Percentiles rank a stretch among this genome's conserved stretches.
Evolutionary conservation across 2,797 vertebrate genomes (phyloP).

Genomic region (Tauraco hartlaubi): DNA sequence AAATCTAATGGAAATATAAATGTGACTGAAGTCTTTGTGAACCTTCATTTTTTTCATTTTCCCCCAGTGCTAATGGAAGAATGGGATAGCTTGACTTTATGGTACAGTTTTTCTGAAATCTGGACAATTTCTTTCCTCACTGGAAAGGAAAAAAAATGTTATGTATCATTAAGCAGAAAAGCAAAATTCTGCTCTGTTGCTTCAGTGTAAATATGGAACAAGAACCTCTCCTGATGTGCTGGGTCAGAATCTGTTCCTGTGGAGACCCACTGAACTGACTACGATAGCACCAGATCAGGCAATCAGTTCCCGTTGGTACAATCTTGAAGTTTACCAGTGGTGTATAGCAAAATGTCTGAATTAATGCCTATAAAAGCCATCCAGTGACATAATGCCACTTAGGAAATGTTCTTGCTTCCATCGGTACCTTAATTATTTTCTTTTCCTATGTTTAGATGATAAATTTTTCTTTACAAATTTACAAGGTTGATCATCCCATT

Average conservation of each 20-base stretch:
- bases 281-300: neutral
- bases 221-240: neutral
- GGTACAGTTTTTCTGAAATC: neutral
- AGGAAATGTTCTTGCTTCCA: neutral
- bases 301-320: neutral
- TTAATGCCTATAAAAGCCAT: neutral
- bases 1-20: neutral
- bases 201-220: neutral
- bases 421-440: neutral
- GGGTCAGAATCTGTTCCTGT: neutral
- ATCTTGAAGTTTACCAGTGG: neutral
- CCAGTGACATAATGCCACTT: neutral
- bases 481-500: neutral
- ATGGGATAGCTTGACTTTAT: neutral
- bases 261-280: fast-evolving
- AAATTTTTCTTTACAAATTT: neutral
- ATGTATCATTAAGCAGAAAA: neutral
- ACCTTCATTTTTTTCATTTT: neutral
- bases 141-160: neutral
- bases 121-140: neutral
- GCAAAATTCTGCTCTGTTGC: neutral
- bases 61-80: neutral
- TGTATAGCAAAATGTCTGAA: neutral
- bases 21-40: neutral
- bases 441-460: neutral